phyloP scores from a whole-genome alignment of 2,888 invertebrate species.

The Linnaemya vulpina region DNA sequence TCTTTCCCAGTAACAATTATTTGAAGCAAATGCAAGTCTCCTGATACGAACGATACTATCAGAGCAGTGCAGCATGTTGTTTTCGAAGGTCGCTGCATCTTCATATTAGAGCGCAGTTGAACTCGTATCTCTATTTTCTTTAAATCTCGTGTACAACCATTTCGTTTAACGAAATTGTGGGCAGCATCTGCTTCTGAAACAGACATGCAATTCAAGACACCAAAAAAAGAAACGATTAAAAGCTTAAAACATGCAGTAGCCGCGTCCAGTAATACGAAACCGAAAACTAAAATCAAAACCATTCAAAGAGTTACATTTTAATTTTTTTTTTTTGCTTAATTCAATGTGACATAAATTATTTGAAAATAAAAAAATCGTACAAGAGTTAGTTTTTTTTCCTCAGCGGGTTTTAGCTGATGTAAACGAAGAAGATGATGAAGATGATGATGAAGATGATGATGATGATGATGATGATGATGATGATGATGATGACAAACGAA shows the following conservation, averaged over 20 bases:
- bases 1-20: no score
- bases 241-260: conserved; percentile 29
- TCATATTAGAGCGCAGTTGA: background rate
- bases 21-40: no score
- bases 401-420: conserved; percentile 28
- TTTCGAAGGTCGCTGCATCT: background rate
- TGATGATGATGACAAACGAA: conserved; percentile 15
- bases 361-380: conserved; percentile 27
- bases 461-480: conserved; percentile 15
- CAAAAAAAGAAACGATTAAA: conserved; percentile 11
- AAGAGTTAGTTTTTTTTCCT: conserved; percentile 7
- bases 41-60: no score
- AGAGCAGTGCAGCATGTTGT: no score
- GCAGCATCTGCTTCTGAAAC: background rate
- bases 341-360: conserved; percentile 42
- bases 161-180: background rate
- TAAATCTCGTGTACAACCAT: conserved; percentile 8
- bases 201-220: conserved; percentile 20
- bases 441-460: conserved; percentile 30
- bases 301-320: conserved; percentile 51
- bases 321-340: conserved; percentile 7
- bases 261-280: conserved; percentile 43
- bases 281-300: conserved; percentile 27
- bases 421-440: conserved; percentile 13
- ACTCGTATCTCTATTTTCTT: background rate